A percentile compares a stretch with the other conserved stretches of the same genome.
Conservation (phyloP, 1,140 invertebrate species). For the Panagrolaimus sp. region DNA sequence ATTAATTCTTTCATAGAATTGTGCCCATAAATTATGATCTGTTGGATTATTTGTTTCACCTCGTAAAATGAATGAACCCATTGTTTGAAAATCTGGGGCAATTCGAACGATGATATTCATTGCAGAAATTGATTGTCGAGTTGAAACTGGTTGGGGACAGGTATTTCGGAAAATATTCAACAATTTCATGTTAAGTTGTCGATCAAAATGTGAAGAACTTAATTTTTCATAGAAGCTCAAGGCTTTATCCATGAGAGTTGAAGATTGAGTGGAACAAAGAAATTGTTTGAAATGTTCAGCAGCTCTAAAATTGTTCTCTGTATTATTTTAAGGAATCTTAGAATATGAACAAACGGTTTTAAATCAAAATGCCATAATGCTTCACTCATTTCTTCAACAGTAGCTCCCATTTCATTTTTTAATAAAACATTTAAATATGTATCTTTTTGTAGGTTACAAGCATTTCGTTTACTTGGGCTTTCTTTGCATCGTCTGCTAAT, state of each 20-base stretch:
- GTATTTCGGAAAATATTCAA: conserved; percentile 4
- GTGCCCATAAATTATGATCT: background rate
- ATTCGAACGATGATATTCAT: background rate
- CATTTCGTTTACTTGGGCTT: background rate
- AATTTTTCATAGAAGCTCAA: conserved; percentile 13
- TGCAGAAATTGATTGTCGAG: background rate
- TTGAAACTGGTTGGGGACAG: background rate
- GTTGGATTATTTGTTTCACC: background rate
- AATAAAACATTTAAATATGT: background rate
- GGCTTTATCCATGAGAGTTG: background rate
- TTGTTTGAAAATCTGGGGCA: background rate
- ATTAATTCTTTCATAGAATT: background rate
- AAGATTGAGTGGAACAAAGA: background rate
- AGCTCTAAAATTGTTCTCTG: background rate
- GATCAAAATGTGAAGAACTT: background rate
- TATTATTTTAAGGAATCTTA: background rate
- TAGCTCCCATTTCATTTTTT: background rate
- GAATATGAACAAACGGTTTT: background rate
- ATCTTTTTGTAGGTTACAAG: background rate
- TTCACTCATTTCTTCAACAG: background rate
- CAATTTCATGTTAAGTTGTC: background rate
- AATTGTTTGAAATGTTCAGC: conserved; percentile 3
- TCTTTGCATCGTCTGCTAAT: background rate
- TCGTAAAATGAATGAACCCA: conserved; percentile 4
- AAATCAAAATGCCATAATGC: conserved; percentile 6